These are phyloP conservation scores for Pangasianodon hypophthalmus DNA, from an alignment of 2,113 vertebrate genomes.

Conservation along the genomic window DNA sequence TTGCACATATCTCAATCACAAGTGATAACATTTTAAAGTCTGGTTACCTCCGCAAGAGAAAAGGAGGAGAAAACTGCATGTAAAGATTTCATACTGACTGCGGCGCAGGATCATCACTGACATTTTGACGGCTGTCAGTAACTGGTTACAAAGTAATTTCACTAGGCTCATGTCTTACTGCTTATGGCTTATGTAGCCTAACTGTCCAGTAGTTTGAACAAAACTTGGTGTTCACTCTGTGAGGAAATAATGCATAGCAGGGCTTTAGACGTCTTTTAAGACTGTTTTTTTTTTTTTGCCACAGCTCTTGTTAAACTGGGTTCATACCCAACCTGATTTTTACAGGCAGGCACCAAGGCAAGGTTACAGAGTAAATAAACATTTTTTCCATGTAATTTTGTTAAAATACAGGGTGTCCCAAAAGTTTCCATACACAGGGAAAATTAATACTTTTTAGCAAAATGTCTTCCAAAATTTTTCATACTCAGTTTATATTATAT, in stretches of 20 bases:
- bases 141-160: background rate
- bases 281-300: too few species aligned
- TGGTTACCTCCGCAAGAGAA: background rate
- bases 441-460: too few species aligned
- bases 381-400: background rate
- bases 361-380: background rate
- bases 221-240: too few species aligned
- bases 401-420: background rate
- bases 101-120: background rate
- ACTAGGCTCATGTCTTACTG: background rate
- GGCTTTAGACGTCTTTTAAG: too few species aligned
- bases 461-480: too few species aligned
- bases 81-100: background rate
- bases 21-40: background rate
- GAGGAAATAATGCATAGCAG: too few species aligned
- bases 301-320: too few species aligned
- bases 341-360: too few species aligned
- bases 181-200: background rate
- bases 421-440: too few species aligned
- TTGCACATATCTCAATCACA: background rate
- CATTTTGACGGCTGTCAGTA: background rate
- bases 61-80: background rate
- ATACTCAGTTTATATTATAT: too few species aligned
- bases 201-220: background rate
- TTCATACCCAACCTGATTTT: too few species aligned